These are phyloP conservation scores for Drosophila engyochracea DNA, from an alignment of 2,888 invertebrate species.

Conservation along the genomic window DNA sequence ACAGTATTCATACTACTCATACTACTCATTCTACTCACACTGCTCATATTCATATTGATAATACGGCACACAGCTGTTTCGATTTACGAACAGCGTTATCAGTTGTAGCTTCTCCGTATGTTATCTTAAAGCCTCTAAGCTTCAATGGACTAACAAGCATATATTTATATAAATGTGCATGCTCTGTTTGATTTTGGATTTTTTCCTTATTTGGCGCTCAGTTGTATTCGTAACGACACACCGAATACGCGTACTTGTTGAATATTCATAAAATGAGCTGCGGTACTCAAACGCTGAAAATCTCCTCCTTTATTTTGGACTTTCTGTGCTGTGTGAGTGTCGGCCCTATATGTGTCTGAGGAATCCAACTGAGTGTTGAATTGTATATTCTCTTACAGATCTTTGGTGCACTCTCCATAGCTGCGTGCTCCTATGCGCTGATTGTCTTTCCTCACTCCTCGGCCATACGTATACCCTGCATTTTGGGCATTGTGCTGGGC, in stretches of 20 bases:
- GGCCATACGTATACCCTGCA: conserved; percentile 77
- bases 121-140: conserved; percentile 54
- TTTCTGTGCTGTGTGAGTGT: conserved; percentile 80
- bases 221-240: conserved; percentile 41
- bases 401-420: conserved; percentile 67
- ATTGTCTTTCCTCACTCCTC: conserved; percentile 56
- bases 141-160: conserved; percentile 41
- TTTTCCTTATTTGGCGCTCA: conserved; percentile 36
- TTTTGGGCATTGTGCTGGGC: conserved; percentile 72
- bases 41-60: not conserved
- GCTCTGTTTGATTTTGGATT: conserved; percentile 28
- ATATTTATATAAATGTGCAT: not conserved
- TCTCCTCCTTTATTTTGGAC: conserved; percentile 75
- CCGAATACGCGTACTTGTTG: conserved; percentile 7
- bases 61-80: conserved; percentile 45
- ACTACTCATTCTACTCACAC: not conserved
- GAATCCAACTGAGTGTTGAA: not conserved
- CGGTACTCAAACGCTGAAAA: conserved; percentile 73
- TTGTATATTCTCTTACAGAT: conserved; percentile 36
- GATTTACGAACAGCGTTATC: conserved; percentile 45
- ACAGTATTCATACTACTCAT: not conserved
- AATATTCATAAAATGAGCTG: conserved; percentile 69
- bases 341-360: not conserved
- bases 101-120: conserved; percentile 22
- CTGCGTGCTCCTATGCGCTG: conserved; percentile 73